Evolutionary conservation across 2,888 invertebrate species (phyloP).

Genomic region (Crossocerus cetratus): DNA sequence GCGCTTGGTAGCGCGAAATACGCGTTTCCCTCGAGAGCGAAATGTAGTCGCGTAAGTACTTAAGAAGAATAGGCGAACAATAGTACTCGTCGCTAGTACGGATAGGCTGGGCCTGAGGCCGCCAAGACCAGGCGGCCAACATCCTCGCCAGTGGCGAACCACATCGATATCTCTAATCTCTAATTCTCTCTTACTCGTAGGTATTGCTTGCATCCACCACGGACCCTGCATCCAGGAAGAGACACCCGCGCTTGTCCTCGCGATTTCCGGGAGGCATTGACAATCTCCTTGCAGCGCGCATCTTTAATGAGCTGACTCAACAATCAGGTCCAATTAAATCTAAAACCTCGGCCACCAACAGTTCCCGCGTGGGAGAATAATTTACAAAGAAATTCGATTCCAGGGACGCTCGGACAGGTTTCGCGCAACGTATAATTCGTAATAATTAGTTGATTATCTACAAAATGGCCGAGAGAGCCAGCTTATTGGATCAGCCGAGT

Average conservation of each 20-base stretch:
- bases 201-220: background rate
- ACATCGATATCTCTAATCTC: background rate
- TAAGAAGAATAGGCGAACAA: background rate
- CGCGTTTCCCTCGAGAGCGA: too few relatives aligned
- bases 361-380: slow-evolving; percentile 2
- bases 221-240: background rate
- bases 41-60: background rate
- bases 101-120: background rate
- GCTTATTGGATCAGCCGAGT: background rate
- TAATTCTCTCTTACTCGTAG: background rate
- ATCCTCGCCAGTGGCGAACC: background rate
- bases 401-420: background rate
- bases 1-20: too few relatives aligned
- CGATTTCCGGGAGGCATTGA: background rate
- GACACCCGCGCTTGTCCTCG: too few relatives aligned
- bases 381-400: slow-evolving; percentile 13
- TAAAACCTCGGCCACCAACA: too few relatives aligned
- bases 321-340: too few relatives aligned
- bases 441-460: background rate
- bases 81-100: background rate
- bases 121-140: background rate
- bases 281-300: background rate
- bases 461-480: slow-evolving; percentile 8
- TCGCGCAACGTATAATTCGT: background rate
- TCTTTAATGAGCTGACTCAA: too few relatives aligned